Base-by-base conservation (phyloP, 2,797 vertebrate species). In the Sternotherus odoratus region DNA sequence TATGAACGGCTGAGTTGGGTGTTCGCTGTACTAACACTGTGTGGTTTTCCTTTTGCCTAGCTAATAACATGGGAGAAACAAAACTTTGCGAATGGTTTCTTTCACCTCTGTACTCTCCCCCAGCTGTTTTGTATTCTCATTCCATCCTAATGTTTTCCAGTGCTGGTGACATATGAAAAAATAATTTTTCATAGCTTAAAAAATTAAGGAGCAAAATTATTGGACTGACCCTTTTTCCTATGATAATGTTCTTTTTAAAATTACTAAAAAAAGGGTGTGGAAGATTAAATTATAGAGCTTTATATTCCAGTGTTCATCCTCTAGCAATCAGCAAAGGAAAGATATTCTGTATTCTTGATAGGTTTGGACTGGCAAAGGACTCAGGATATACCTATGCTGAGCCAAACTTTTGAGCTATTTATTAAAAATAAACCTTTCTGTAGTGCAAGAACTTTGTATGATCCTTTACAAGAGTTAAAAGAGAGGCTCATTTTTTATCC, bases 1-100 rank as follows among this genome's bases (percentile, higher is more conserved):
- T 99, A 99, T 94, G 98, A 96, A 97, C 91, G 39, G 96, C 97
- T 30, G 86, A 96, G 97, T 92, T 95, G 97, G 97, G 97, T 95
- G 96, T 94, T 98, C 95, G 56, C 93, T 87, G 82, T 91, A 95
- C 98, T 98, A 98, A 98, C 96, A 87, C 56, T 43, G 91, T 95
- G 91, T 87, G 91, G 93, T 82, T 92, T 94, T 97, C 90, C 95
- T 95, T 82, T 96, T 97, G 96, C 97, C 96, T 97, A 86, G 87
- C 95, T 96, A 92, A 93, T 94, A 85, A 96, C 63, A 24, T 48
- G 93, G 92, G 88, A 96, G 91, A 96, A 95, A 93, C 86, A 54
- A 85, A 2, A 79, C 94, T 93, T 91, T 91, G 60, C 91, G 89
- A 95, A 36, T 8, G 1, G 21, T 91, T 92, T 92, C 66, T 89